Base-by-base conservation (phyloP, 1,140 invertebrate species). In the Aplysia californica region DNA sequence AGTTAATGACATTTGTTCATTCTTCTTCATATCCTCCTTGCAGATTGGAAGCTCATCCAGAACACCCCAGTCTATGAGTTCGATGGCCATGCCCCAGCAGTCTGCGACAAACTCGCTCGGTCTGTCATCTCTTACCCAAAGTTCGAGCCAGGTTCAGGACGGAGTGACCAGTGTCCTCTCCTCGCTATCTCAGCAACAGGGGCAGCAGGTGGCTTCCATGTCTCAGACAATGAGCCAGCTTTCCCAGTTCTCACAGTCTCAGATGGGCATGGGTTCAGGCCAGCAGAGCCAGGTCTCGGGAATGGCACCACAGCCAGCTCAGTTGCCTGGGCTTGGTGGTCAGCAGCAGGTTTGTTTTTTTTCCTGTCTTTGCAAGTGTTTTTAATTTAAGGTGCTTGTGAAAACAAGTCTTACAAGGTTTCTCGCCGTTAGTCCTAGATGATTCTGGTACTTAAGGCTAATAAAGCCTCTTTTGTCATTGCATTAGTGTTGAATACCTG, bases 11-110 rank as follows among this genome's bases (percentile, higher is more conserved):
- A n/a, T n/a, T n/a, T n/a, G n/a, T n/a, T n/a, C n/a, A n/a, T n/a
- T n/a, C n/a, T n/a, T n/a, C n/a, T n/a, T n/a, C n/a, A n/a, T n/a
- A n/a, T n/a, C n/a, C n/a, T n/a, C n/a, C n/a, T n/a, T n/a, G 5
- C 73, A 83, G 82, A 83, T 83, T 82, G 82, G 82, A 21, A 79
- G 78, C 29, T 78, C 78, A 36, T 77, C 81, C 18, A 38, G 56
- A 56, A n/a, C 56, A 4, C 77, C 70, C n/a, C 71, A 68, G 61
- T 56, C 76, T 2, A 44, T 38, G 29, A 44, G 35, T 50, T 70
- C 78, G 1, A 29, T 56, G 3, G 10, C 68, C n/a, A 59, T 65
- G 68, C 64, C 75, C 36, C 78, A 76, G 59, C 77, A 70, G 41
- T 72, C 70, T n/a, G 26, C 56, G 6, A 36, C 33, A 1, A 41